Percentiles rank a stretch among this genome's conserved stretches.
phyloP scores from a whole-genome alignment of 2,113 vertebrate genomes.

The Gallinago paraguaiae region DNA sequence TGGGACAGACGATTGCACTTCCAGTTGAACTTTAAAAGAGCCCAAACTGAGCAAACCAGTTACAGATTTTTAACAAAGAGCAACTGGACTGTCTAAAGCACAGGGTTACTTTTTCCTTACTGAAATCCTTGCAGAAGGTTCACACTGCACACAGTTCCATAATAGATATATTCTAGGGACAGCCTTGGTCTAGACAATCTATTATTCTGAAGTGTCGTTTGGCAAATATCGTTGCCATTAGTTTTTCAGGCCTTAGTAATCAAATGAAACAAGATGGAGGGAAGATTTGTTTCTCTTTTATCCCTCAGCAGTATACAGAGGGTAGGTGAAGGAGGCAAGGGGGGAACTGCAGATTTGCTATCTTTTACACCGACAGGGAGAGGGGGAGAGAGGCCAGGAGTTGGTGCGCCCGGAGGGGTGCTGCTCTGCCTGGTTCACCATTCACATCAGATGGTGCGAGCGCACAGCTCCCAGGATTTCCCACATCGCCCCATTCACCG shows the following conservation, averaged over 20 bases:
- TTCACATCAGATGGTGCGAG: slow-evolving; percentile 51
- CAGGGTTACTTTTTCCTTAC: not conserved
- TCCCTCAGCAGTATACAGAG: not conserved
- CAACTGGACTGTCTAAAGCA: not conserved
- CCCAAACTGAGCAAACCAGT: not conserved
- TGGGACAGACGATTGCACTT: not conserved
- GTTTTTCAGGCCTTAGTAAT: not conserved
- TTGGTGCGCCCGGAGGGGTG: not conserved
- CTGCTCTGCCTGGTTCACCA: not conserved
- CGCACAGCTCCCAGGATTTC: slow-evolving; percentile 48
- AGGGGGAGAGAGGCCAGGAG: not conserved
- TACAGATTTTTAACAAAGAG: not conserved
- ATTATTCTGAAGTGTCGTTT: not conserved
- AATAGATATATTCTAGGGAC: not conserved
- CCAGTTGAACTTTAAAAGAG: not conserved
- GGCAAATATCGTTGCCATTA: not conserved
- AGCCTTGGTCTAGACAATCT: not conserved
- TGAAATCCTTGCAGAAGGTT: not conserved
- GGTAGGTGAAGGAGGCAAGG: not conserved
- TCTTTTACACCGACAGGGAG: not conserved
- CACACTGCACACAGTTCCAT: not conserved
- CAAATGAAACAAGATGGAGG: not conserved
- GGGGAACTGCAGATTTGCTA: not conserved
- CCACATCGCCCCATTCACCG: slow-evolving; percentile 72
- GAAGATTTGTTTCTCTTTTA: not conserved